A percentile compares a stretch with the other conserved stretches of the same genome.
Evolutionary conservation across 2,888 invertebrate species (phyloP).

Genomic region (Zhengitettix transpicula): DNA sequence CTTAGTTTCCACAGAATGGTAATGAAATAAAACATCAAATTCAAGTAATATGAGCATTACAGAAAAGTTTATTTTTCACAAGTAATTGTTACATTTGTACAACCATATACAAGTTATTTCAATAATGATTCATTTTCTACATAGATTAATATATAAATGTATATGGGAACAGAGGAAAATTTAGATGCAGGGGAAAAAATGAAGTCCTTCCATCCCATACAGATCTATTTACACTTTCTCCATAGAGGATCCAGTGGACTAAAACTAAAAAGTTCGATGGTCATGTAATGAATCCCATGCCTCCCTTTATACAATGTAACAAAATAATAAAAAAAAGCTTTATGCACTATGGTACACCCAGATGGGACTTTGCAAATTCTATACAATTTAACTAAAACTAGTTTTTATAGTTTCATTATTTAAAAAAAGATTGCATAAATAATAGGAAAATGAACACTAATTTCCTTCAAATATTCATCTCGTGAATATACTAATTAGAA

Average conservation of each 20-base stretch:
- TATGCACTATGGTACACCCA: neutral
- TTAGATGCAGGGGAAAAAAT: neutral
- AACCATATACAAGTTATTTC: slow-evolving; percentile 29
- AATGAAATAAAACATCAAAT: neutral
- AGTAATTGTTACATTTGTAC: slow-evolving; percentile 32
- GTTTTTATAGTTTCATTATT: neutral
- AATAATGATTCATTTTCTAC: slow-evolving; percentile 10
- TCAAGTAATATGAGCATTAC: slow-evolving; percentile 10
- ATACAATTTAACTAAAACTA: neutral
- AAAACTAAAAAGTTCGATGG: neutral
- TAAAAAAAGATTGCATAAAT: neutral
- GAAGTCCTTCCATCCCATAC: neutral
- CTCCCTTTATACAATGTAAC: neutral
- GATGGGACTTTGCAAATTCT: neutral
- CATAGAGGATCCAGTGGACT: neutral
- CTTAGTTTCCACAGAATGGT: no score
- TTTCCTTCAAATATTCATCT: neutral
- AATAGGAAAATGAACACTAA: neutral
- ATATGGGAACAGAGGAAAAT: neutral
- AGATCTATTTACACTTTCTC: neutral
- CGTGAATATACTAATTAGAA: neutral
- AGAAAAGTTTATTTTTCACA: slow-evolving; percentile 15
- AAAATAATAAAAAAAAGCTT: neutral
- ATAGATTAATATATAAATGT: slow-evolving; percentile 7
- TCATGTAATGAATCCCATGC: neutral